phyloP scores from a whole-genome alignment of 2,888 invertebrate genomes.

The Drosophila eohydei region DNA sequence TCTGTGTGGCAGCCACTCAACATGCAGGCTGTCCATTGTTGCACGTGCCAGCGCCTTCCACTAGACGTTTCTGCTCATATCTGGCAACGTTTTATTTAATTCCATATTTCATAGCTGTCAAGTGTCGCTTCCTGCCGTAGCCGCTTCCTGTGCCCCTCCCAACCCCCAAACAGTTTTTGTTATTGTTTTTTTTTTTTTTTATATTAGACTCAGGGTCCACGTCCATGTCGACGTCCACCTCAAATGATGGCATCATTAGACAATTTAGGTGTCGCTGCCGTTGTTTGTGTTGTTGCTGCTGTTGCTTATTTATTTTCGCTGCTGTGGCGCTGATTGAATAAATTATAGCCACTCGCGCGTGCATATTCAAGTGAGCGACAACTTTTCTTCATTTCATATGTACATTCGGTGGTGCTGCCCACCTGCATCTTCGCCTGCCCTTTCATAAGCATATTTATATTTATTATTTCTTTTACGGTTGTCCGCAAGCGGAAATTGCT shows the following conservation, averaged over 20 bases:
- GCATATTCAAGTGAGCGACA: constrained; percentile 59
- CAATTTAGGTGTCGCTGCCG: constrained; percentile 69
- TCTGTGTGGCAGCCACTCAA: constrained; percentile 14
- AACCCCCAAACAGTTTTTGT: not conserved
- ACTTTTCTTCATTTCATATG: constrained; percentile 49
- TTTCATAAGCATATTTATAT: constrained; percentile 3
- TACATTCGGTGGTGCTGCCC: constrained; percentile 9
- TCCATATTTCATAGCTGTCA: constrained; percentile 71
- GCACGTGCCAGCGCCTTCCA: constrained; percentile 9
- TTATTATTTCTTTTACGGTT: constrained; percentile 18
- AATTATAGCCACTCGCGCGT: constrained; percentile 75
- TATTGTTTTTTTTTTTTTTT: constrained; percentile 47
- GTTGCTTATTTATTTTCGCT: constrained; percentile 21
- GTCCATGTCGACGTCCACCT: constrained; percentile 18
- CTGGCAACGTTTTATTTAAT: constrained; percentile 45
- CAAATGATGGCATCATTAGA: constrained; percentile 79
- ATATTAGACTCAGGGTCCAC: constrained; percentile 57
- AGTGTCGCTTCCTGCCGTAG: constrained; percentile 72
- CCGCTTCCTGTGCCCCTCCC: constrained; percentile 44
- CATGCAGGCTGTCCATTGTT: constrained; percentile 43
- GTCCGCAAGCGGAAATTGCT: constrained; percentile 64
- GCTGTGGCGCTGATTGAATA: constrained; percentile 73
- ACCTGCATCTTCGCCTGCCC: constrained; percentile 16
- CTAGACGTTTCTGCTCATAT: constrained; percentile 21
- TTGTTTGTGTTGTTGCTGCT: constrained; percentile 1